Evolutionary conservation across 2,797 vertebrate genomes (phyloP), one percentile per base, ranked within the genome.

Genomic region (Clangula hyemalis): DNA sequence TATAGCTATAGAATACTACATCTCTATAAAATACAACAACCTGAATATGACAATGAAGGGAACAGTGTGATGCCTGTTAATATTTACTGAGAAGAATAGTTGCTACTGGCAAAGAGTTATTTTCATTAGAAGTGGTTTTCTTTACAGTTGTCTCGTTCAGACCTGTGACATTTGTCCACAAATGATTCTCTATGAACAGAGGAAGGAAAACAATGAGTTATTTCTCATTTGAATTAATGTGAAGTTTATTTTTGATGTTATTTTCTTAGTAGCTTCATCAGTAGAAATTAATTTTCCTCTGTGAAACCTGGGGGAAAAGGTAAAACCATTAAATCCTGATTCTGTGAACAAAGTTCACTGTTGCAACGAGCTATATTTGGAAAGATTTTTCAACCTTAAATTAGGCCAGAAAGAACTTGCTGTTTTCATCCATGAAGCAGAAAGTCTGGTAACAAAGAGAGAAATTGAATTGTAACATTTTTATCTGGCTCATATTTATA

Each of bases 371-470:
- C 24, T 38, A 32, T 28, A 53, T 15, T 34, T 60, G 16, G 53
- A 22, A 77, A 86, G 14, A 95, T 95, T 87, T 95, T 87, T 86
- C 95, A 94, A 47, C 89, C 89, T 80, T 75, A 86, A 95, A 61
- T 24, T 77, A 82, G 61, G 61, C 36, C 66, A 57, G 62, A 62
- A 24, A 49, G 62, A 60, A n/a, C 25, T 64, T 43, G 30, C 18
- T 83, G 36, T 54, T 85, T 74, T 77, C 49, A 25, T 83, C 72
- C 19, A 51, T 65, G 28, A 76, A 82, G 13, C 39, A 80, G 75
- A 87, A 94, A 58, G 32, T 81, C 74, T 90, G 51, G 80, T 39
- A 28, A 54, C 61, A 76, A 83, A 10, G 60, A 79, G 13, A 43
- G 22, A 92, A 76, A 73, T 77, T 74, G 69, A 36, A 57, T 39